Percentiles rank a stretch among this genome's conserved stretches.
phyloP scores from a whole-genome alignment of 2,113 vertebrate genomes.

The Labeo rohita region DNA sequence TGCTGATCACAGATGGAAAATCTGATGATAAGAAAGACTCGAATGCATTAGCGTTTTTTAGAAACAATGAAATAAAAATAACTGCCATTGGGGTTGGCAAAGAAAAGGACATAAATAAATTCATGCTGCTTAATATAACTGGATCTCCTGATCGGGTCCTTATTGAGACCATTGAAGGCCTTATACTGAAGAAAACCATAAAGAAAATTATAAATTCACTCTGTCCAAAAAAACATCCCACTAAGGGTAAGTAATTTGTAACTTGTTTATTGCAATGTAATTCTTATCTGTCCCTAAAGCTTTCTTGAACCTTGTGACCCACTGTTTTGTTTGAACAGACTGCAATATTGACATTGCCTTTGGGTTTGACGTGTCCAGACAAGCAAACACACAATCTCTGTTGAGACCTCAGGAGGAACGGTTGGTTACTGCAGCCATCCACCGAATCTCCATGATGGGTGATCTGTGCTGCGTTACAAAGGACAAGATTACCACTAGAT shows the following conservation, averaged over 20 bases:
- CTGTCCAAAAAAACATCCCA: neutral
- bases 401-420: slow-evolving; percentile 69
- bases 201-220: slow-evolving; percentile 26
- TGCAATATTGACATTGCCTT: slow-evolving; percentile 81
- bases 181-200: slow-evolving; percentile 42
- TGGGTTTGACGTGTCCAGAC: slow-evolving; percentile 79
- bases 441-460: slow-evolving; percentile 57
- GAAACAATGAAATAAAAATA: slow-evolving; percentile 61
- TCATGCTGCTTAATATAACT: slow-evolving; percentile 74
- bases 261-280: neutral
- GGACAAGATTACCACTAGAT: slow-evolving; percentile 45
- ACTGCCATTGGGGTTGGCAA: slow-evolving; percentile 74
- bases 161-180: slow-evolving; percentile 60
- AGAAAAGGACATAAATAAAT: slow-evolving; percentile 45
- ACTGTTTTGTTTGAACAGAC: slow-evolving; percentile 61
- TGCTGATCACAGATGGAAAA: slow-evolving; percentile 79
- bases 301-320: neutral
- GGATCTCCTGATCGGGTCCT: slow-evolving; percentile 61
- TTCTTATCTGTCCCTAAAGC: neutral
- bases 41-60: slow-evolving; percentile 61
- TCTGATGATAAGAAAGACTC: slow-evolving; percentile 66
- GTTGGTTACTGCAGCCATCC: slow-evolving; percentile 66
- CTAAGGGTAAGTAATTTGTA: neutral
- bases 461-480: slow-evolving; percentile 66
- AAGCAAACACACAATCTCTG: slow-evolving; percentile 10